phyloP scores from a whole-genome alignment of 1,140 invertebrate genomes.

The Mycetomoellerius zeteki region DNA sequence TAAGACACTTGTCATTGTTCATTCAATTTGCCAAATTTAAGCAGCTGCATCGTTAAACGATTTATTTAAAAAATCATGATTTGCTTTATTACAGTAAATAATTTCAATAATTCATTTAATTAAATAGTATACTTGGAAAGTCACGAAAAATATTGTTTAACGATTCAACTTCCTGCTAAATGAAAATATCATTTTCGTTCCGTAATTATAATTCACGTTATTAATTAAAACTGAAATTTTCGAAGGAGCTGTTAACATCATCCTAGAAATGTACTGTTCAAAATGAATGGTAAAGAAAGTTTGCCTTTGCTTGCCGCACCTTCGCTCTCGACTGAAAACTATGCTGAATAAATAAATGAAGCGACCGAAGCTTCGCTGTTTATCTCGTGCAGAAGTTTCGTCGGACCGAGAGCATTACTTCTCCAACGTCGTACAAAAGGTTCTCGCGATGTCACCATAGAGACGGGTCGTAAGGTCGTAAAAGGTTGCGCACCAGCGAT shows the following conservation, averaged over 20 bases:
- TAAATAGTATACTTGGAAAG: neutral
- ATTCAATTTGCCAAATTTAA: neutral
- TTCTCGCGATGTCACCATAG: constrained; percentile 75
- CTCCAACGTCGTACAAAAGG: constrained; percentile 70
- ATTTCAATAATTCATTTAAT: constrained; percentile 13
- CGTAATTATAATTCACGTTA: neutral
- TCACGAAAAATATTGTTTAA: neutral
- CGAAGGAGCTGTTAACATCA: constrained; percentile 13
- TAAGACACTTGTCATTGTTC: neutral
- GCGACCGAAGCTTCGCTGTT: constrained; percentile 45
- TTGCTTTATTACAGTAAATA: neutral
- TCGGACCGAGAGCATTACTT: constrained; percentile 66
- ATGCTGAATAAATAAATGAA: constrained; percentile 50
- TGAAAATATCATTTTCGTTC: neutral
- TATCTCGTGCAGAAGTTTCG: constrained; percentile 62
- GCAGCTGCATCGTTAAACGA: neutral
- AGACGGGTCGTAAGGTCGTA: constrained; percentile 76
- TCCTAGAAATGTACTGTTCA: neutral
- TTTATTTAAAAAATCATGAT: neutral
- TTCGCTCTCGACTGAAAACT: constrained; percentile 35
- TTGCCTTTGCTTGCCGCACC: neutral
- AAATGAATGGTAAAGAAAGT: constrained; percentile 33
- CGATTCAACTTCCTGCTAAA: neutral
- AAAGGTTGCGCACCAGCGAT: constrained; percentile 74
- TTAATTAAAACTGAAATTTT: constrained; percentile 4